phyloP scores from a whole-genome alignment of 2,888 invertebrate species.

The Agrypnus murinus region DNA sequence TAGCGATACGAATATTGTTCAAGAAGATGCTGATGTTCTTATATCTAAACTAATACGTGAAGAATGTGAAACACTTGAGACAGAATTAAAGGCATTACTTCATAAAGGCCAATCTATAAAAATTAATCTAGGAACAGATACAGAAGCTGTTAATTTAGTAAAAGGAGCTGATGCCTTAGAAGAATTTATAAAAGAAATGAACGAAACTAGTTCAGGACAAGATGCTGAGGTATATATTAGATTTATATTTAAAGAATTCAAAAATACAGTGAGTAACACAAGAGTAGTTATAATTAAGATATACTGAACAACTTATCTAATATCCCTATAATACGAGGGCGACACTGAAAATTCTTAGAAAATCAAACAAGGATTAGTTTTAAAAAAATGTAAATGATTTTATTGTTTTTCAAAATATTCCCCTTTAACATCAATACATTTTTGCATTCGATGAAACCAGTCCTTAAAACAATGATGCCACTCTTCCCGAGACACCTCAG shows the following conservation, averaged over 20 bases:
- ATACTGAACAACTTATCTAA: no score
- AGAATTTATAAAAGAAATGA: constrained; percentile 77
- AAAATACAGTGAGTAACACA: neutral
- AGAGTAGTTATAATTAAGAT: neutral
- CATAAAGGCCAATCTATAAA: constrained; percentile 74
- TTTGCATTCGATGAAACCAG: no score
- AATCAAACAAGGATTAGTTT: no score
- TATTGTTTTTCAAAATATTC: no score
- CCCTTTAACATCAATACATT: no score
- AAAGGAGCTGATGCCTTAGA: constrained; percentile 74
- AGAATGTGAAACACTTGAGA: constrained; percentile 79
- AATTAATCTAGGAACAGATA: constrained; percentile 75
- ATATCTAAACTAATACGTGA: constrained; percentile 78
- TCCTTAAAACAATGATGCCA: no score
- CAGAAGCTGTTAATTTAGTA: constrained; percentile 74
- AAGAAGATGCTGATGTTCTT: constrained; percentile 64
- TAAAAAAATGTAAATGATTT: no score
- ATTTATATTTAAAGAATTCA: no score
- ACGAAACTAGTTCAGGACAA: constrained; percentile 76
- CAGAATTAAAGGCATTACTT: constrained; percentile 78
- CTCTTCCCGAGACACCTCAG: no score
- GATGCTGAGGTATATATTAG: constrained; percentile 73
- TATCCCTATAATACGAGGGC: no score
- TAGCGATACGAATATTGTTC: constrained; percentile 30
- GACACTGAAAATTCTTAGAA: no score